Conservation (phyloP, 1,140 invertebrate species). For the Muscidifurax raptorellus region DNA sequence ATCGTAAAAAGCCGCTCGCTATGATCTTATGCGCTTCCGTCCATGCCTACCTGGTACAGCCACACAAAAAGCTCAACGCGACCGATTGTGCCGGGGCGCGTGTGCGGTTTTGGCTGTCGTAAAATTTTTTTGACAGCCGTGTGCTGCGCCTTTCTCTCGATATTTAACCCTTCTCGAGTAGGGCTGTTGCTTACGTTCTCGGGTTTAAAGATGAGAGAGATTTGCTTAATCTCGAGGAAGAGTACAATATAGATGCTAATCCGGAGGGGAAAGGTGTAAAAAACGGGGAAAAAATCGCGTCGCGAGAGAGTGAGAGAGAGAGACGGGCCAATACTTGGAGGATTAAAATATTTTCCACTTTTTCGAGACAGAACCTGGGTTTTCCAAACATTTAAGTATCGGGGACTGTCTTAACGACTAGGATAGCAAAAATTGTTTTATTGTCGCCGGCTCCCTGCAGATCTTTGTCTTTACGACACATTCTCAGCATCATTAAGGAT, state of each 20-base stretch:
- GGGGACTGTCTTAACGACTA: too few relatives aligned
- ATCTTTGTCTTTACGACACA: not conserved
- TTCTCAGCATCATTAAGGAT: too few relatives aligned
- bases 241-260: constrained; percentile 26
- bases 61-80: constrained; percentile 14
- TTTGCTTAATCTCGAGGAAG: constrained; percentile 20
- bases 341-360: constrained; percentile 37
- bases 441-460: not conserved
- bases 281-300: constrained; percentile 40
- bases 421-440: constrained; percentile 15
- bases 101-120: not conserved
- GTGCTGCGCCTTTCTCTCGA: not conserved
- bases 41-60: not conserved
- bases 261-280: constrained; percentile 5
- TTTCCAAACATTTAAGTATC: not conserved
- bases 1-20: not conserved
- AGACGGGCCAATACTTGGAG: too few relatives aligned
- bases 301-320: too few relatives aligned
- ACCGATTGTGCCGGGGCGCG: not conserved
- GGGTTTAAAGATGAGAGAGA: not conserved
- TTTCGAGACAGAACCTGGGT: not conserved
- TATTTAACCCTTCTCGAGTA: constrained; percentile 16
- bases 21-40: too few relatives aligned
- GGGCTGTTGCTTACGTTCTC: not conserved
- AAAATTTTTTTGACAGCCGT: not conserved